Conservation (phyloP, 2,888 invertebrate genomes). For the Rhodophaea formosa region DNA sequence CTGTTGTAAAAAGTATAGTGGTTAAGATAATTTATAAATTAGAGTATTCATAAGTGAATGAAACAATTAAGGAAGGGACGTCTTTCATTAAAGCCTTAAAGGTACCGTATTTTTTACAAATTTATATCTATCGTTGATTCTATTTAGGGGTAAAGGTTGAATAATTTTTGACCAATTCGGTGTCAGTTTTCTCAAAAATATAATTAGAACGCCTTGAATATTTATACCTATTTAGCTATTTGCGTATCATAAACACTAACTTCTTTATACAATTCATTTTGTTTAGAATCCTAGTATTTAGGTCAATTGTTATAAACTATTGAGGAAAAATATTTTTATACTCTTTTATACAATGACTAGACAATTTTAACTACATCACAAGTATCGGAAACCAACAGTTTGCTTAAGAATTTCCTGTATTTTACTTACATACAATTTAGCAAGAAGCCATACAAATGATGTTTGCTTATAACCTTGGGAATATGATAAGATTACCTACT, state of each 20-base stretch:
- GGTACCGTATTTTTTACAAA: slow-evolving; percentile 30
- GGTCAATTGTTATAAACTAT: not conserved
- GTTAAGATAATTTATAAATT: not conserved
- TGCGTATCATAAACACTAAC: not conserved
- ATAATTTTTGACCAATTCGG: not conserved
- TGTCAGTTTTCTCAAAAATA: slow-evolving; percentile 16
- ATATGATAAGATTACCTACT: slow-evolving; percentile 39
- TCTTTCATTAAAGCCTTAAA: slow-evolving; percentile 26
- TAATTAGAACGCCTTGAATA: slow-evolving; percentile 41
- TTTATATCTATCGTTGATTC: slow-evolving; percentile 23
- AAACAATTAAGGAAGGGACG: slow-evolving; percentile 30
- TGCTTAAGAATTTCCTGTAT: not conserved
- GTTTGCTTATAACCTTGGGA: slow-evolving; percentile 35
- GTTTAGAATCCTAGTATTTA: not conserved
- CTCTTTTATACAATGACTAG: not conserved
- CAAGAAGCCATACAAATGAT: slow-evolving; percentile 33
- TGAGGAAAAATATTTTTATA: not conserved
- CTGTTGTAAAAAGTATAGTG: not conserved
- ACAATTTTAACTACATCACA: not conserved
- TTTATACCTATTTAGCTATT: not conserved
- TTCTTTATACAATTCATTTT: not conserved
- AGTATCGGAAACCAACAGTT: not conserved
- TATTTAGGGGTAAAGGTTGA: not conserved
- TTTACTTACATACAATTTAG: not conserved
- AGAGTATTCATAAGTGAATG: slow-evolving; percentile 39